Base-by-base conservation (phyloP, 2,888 invertebrate genomes). In the Pecten maximus region DNA sequence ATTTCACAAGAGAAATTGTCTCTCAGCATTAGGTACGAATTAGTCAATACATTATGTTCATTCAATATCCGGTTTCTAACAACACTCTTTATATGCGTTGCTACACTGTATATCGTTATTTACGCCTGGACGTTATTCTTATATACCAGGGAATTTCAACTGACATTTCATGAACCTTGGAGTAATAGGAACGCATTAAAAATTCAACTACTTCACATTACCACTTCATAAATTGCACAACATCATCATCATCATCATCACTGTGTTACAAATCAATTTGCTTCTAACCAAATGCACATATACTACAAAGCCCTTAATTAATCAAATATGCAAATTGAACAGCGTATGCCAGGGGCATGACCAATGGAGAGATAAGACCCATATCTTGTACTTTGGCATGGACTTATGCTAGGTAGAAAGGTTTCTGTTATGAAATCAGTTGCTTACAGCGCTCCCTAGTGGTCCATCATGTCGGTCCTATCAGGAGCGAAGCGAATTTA, bases 321-420 rank as follows among this genome's bases (percentile, higher is more conserved):
- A 74, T 74, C 74, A 74, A 74, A 74, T 74, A 74, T 74, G 74
- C 35, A 74, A 74, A 74, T 74, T 4, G 74, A 28, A 28, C 60
- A 60, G 23, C 3, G 74, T 2, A 8, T 74, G 74, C 74, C 35
- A 23, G 35, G 10, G 35, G 74, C 74, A 35, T 74, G 74, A 74
- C 74, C 74, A 74, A 10, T 15, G 35, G 0, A 35, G 10, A 10
- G 74, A 74, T 74, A 74, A 74, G 74, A 35, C 74, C 8, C 74
- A 35, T 74, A 74, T 74, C 28, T 74, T 35, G 74, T 23, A 74
- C 74, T 74, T 74, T 74, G 28, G 35, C 35, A 35, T 15, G 2
- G 35, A 28, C 6, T 28, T 28, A 35, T 74, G 10, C 23, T 35
- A 35, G 74, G 28, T 74, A 74, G 35, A 74, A 35, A 35, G 35